Base-by-base conservation (phyloP, 2,113 vertebrate genomes). In the Oryzias woworae region DNA sequence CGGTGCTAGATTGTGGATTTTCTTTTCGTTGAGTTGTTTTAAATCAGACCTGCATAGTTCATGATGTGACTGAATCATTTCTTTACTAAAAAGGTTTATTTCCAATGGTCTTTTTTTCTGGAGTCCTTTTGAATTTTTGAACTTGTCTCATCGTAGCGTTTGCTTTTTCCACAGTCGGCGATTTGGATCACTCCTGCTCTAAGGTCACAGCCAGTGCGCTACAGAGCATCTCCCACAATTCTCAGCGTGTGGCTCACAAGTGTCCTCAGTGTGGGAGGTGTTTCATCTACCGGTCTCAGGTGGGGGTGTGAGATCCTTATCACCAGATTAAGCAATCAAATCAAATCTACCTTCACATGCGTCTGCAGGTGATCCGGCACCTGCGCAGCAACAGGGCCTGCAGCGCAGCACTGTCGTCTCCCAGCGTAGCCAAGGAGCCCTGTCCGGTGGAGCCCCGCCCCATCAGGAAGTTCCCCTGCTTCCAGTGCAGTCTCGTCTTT, bases 271-370 rank as follows among this genome's bases (percentile, higher is more conserved):
- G 91, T 71, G 62, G 76, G 4, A 89, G 87, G 36, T 89, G 84
- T 61, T 92, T 90, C 60, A 85, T 88, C 51, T 91, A 90, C 71
- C 79, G 90, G 0, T 90, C 88, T 18, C 88, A 90, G 82, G 87
- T 87, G 20, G 78, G 64, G 60, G 55, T 45, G 3, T 22, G 20
- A n/a, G 18, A 15, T 18, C 24, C 7, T 26, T 3, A 2, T 24
- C 14, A 41, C 13, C 31, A n/a, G 18, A 13, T 42, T 2, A 55
- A 22, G 5, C 20, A 8, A 10, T 31, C 15, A n/a, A 22, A 4
- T 16, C 7, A 22, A 23, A 50, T 36, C 36, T 17, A 58, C 55
- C 8, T 3, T 7, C 1, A 5, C 20, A 12, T 6, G 48, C 4
- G 23, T 59, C 49, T 5, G 0, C 69, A 88, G 80, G 89, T 92